Base-by-base conservation (phyloP, 2,797 vertebrate species). In the Pagetopsis macropterus region DNA sequence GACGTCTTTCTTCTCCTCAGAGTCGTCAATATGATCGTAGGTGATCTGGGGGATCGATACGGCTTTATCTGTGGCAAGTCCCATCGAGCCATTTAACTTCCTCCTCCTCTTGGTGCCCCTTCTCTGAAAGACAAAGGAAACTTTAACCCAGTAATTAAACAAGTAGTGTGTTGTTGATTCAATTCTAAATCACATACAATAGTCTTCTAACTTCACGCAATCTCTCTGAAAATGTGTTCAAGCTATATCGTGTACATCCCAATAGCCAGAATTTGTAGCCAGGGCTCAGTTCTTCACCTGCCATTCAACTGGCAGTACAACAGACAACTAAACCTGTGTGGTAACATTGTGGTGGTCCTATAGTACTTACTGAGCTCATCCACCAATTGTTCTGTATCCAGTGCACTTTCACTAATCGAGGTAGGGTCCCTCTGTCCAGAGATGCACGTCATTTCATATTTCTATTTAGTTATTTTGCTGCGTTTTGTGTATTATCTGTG, bases 1-100 rank as follows among this genome's bases (percentile, higher is more conserved):
- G 14, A 85, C 83, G 0, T 95, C 93, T 73, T 93, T 95, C 91
- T 94, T 96, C 33, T 93, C 88, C 21, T 75, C 90, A 7, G 93
- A 91, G 63, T 96, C 95, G 2, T 93, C 93, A 3, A 92, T 90
- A 68, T 95, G 94, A 61, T 95, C 90, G 0, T 95, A 96, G 16
- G 95, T 96, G 90, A 97, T 97, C 73, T 96, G 96, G 21, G 96
- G 96, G 78, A 96, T 81, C 9, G 95, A 93, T 50, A 96, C 76
- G 3, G 91, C 86, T 46, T 93, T 91, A 55, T 95, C 95, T 44
- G 89, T 88, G 5, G 80, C 46, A 15, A 84, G 91, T 5, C 90
- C 87, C 72, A 94, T 79, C 3, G 94, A 93, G n/a, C 92, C 89
- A 12, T 94, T 94, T 31, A 89, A 70, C 88, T 96, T 97, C 46